Evolutionary conservation across 1,140 invertebrate genomes (phyloP), one percentile per base, ranked within the genome.

Genomic region (Elymnias hypermnestra): DNA sequence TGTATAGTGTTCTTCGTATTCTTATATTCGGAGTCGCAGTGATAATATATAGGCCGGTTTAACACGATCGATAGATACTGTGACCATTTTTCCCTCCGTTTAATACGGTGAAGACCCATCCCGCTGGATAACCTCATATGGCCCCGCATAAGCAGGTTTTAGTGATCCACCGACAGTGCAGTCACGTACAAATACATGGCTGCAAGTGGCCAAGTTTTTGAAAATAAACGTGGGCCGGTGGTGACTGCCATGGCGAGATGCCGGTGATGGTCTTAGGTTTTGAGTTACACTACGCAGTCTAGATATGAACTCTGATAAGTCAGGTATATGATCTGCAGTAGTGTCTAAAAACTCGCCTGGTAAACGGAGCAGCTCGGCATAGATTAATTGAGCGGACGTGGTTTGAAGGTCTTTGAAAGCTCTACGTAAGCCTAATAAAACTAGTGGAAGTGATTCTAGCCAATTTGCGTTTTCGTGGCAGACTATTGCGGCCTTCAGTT

Each of bases 401-500:
- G 31, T 1, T 13, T 26, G 26, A 15, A 15, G 33, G 28, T 10
- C 17, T 13, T 35, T 35, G 7, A 14, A 12, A 3, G 46, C 37
- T 4, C 25, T 15, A 1, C 40, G 25, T 2, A 42, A 9, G 9
- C 26, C 40, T 1, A 42, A 31, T 42, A 42, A 21, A 10, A 42
- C 40, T 1, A 23, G 26, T 5, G 40, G 40, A 3, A 42, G 22
- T 18, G 29, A 28, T 9, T 41, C 28, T 13, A 22, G 37, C 37
- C 38, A 48, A 17, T 9, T 29, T 8, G 4, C 8, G 12, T 14
- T 41, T 7, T 21, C 38, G 19, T 35, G 26, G 8, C 13, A 48
- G 9, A 28, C 22, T 48, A 41, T 13, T 2, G 46, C 46, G n/a
- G 22, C 38, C 29, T 43, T 43, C n/a, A 43, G 17, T 10, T 25